Evolutionary conservation across 2,797 vertebrate genomes (phyloP).

Genomic region (Aeoliscus strigatus): DNA sequence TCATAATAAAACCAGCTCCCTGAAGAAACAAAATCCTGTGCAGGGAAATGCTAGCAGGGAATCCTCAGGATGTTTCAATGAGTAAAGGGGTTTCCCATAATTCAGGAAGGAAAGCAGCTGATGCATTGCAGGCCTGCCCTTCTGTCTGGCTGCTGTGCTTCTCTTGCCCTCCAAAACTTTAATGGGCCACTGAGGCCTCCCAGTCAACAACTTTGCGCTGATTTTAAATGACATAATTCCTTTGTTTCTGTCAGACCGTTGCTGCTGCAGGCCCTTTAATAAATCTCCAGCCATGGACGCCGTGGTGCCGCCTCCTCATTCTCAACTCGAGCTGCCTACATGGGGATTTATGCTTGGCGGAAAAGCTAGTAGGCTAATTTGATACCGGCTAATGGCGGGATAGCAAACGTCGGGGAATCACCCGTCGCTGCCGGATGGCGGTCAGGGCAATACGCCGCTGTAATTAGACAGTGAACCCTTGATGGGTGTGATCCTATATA

Average conservation of each 20-base stretch:
- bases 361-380: slow-evolving; percentile 50
- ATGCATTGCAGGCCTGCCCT: slow-evolving; percentile 18
- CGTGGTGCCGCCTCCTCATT: slow-evolving; percentile 28
- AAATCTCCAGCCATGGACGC: slow-evolving; percentile 30
- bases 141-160: slow-evolving; percentile 17
- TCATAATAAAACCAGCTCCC: slow-evolving; percentile 64
- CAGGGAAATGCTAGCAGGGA: slow-evolving; percentile 65
- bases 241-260: slow-evolving; percentile 31
- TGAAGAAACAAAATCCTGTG: slow-evolving; percentile 44
- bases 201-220: slow-evolving; percentile 26
- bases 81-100: slow-evolving; percentile 62
- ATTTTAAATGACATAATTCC: slow-evolving; percentile 38
- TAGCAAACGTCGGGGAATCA: slow-evolving; percentile 51
- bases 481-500: slow-evolving; percentile 43
- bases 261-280: slow-evolving; percentile 23
- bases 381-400: slow-evolving; percentile 44
- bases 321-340: slow-evolving; percentile 19
- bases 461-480: slow-evolving; percentile 62
- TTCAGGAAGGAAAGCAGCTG: slow-evolving; percentile 50
- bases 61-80: slow-evolving; percentile 62
- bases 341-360: slow-evolving; percentile 58
- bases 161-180: slow-evolving; percentile 12
- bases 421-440: slow-evolving; percentile 49
- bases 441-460: slow-evolving; percentile 50
- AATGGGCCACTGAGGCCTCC: slow-evolving; percentile 16